Evolutionary conservation across 2,113 vertebrate species (phyloP).

Genomic region (Martes martes): DNA sequence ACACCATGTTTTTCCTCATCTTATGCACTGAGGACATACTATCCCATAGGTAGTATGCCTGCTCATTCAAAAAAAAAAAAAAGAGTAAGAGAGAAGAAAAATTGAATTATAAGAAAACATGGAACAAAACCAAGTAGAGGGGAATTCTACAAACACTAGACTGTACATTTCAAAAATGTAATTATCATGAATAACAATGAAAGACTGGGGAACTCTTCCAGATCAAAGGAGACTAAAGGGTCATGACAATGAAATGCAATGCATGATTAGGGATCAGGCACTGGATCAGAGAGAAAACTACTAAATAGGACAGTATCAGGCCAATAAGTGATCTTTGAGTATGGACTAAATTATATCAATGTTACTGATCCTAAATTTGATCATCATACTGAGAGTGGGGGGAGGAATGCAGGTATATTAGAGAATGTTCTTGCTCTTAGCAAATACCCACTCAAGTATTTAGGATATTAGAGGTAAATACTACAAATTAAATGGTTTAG

Average conservation of each 20-base stretch:
- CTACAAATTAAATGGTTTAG: not conserved
- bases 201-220: not conserved
- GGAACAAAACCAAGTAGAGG: not conserved
- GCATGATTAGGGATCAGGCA: not conserved
- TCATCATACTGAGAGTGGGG: not conserved
- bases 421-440: not conserved
- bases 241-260: not conserved
- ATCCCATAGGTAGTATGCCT: not conserved
- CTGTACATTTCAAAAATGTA: conserved; percentile 3
- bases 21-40: not conserved
- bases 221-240: not conserved
- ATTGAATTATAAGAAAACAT: not conserved
- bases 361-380: not conserved
- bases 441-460: not conserved
- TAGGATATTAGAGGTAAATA: not conserved
- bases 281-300: not conserved
- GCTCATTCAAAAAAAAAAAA: not conserved
- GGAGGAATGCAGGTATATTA: not conserved
- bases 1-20: not conserved
- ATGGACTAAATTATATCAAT: not conserved
- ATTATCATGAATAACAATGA: not conserved
- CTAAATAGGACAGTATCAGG: not conserved
- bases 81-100: not conserved
- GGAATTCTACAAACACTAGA: not conserved
- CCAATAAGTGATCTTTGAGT: not conserved